These are phyloP conservation scores for Lutraria rhynchaena DNA, from an alignment of 1,140 invertebrate genomes.

Conservation along the genomic window DNA sequence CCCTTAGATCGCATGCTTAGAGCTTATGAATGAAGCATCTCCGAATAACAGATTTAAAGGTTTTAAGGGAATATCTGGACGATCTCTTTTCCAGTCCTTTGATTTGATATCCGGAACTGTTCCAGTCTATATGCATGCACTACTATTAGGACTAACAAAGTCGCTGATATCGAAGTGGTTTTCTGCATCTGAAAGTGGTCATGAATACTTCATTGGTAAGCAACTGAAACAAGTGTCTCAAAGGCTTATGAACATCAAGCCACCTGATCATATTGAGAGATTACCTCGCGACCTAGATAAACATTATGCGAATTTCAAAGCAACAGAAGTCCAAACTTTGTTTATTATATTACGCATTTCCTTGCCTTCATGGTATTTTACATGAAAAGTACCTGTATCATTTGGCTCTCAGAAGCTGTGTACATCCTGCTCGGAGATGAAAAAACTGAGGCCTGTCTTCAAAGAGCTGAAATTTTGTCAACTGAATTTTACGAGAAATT, in stretches of 20 bases:
- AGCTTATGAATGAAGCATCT: constrained; percentile 23
- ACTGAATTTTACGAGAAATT: constrained; percentile 51
- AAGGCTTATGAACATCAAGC: constrained; percentile 45
- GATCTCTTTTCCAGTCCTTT: constrained; percentile 31
- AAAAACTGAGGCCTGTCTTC: constrained; percentile 28
- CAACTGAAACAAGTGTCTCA: constrained; percentile 36
- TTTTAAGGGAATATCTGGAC: constrained; percentile 42
- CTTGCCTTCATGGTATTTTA: constrained; percentile 53
- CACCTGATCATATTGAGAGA: constrained; percentile 51
- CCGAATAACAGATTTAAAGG: constrained; percentile 27
- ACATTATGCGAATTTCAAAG: constrained; percentile 53
- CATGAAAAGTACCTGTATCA: constrained; percentile 41
- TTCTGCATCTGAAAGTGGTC: constrained; percentile 39
- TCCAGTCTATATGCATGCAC: constrained; percentile 56
- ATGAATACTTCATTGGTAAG: constrained; percentile 51
- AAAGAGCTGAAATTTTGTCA: constrained; percentile 29
- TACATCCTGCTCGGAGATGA: constrained; percentile 53
- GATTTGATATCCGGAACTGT: constrained; percentile 48
- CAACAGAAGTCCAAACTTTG: constrained; percentile 55
- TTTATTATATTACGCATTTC: constrained; percentile 43
- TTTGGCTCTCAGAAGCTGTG: constrained; percentile 51
- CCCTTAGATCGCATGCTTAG: constrained; percentile 3
- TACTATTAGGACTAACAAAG: constrained; percentile 54
- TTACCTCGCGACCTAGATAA: constrained; percentile 59
- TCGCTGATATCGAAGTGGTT: constrained; percentile 45